Evolutionary conservation across 2,888 invertebrate species (phyloP).

Genomic region (Tanytarsus gracilentus): DNA sequence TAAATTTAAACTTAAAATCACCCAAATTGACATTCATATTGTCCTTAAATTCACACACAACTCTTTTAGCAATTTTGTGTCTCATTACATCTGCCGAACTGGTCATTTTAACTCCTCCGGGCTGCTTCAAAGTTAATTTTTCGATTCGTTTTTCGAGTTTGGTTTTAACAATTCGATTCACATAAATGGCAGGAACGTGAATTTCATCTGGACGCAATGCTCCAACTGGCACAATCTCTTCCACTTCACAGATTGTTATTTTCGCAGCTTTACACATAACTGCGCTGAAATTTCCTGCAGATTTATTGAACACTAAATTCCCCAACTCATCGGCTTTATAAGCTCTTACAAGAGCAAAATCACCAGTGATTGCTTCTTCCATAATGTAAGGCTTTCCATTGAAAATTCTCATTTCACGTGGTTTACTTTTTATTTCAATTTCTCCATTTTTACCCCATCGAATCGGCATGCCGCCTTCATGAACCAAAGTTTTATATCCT

Average conservation of each 20-base stretch:
- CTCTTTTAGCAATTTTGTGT: slow-evolving; percentile 83
- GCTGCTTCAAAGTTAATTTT: slow-evolving; percentile 53
- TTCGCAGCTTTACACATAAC: slow-evolving; percentile 91
- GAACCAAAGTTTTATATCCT: slow-evolving; percentile 88
- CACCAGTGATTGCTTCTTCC: slow-evolving; percentile 93
- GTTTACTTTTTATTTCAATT: slow-evolving; percentile 67
- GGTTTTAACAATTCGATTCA: slow-evolving; percentile 75
- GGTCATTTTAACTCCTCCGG: slow-evolving; percentile 34
- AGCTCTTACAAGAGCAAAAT: slow-evolving; percentile 92
- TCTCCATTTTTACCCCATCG: slow-evolving; percentile 57
- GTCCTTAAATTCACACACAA: slow-evolving; percentile 90
- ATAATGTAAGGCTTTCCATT: slow-evolving; percentile 83
- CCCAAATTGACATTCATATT: slow-evolving; percentile 95
- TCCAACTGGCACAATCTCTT: slow-evolving; percentile 87
- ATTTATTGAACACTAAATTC: slow-evolving; percentile 69
- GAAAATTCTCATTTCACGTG: slow-evolving; percentile 64
- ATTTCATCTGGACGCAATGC: slow-evolving; percentile 67
- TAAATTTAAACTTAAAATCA: no score
- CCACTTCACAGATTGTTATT: slow-evolving; percentile 86
- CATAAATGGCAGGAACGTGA: slow-evolving; percentile 90
- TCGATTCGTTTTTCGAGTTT: slow-evolving; percentile 88
- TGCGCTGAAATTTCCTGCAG: slow-evolving; percentile 93
- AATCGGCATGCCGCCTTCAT: slow-evolving; percentile 94
- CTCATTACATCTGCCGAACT: slow-evolving; percentile 58
- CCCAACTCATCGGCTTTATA: slow-evolving; percentile 93